Base-by-base conservation (phyloP, 2,888 invertebrate species). In the Choreutis nemorana region DNA sequence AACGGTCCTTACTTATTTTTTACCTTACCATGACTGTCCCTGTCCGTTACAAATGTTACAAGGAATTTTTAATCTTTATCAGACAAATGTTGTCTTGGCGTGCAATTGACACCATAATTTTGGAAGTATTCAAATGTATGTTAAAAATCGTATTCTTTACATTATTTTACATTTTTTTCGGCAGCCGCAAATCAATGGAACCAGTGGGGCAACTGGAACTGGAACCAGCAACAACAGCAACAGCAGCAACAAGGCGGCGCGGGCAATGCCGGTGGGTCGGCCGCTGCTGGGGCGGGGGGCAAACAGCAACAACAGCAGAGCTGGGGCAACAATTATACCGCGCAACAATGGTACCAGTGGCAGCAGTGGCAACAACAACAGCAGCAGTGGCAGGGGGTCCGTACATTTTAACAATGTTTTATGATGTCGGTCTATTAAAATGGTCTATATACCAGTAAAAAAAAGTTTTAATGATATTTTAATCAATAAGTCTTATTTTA, bases 281-380 rank as follows among this genome's bases (percentile, higher is more conserved):
- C 28, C 38, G 36, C 27, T 37, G 36, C 35, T 41, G 22, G 29
- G 12, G 26, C 31, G 16, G 20, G 23, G 26, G 15, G 25, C 27
- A 30, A 8, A n/a, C n/a, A 37, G 25, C 38, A 36, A 31, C 37
- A 31, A 30, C 42, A 39, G 25, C 53, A 52, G 30, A 65, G 65
- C 50, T 62, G 67, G 64, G 51, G 57, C 9, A 54, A 47, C 41
- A 61, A 59, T 55, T 70, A 70, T 52, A 62, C 64, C 15, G 55
- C 65, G 33, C 72, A 73, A 53, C 75, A 75, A 55, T 73, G 73
- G 75, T 71, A 71, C 58, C 75, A 77, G 58, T 75, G 75, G 75
- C 73, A 73, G 41, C 73, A 75, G 56, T 73, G 72, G 75, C 73
- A 75, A 36, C 75, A 75, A 31, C 71, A 71, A 36, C 72, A 73